Evolutionary conservation across 2,113 vertebrate species (phyloP).

Genomic region (Mandrillus leucophaeus): DNA sequence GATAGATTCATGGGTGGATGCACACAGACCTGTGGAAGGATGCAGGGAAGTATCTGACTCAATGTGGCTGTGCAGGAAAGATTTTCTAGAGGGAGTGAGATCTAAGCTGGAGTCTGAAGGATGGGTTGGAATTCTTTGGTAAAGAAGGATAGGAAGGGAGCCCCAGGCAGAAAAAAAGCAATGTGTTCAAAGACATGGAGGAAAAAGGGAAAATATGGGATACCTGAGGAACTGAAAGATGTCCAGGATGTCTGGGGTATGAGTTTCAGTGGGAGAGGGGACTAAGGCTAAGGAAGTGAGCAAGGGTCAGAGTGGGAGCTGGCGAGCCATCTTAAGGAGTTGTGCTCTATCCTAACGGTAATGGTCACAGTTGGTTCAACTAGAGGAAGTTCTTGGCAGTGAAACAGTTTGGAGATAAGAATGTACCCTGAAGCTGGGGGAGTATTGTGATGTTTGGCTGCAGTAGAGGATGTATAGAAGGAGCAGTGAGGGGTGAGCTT

Average conservation of each 20-base stretch:
- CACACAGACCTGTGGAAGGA: not conserved
- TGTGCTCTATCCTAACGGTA: not conserved
- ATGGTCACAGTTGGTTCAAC: not conserved
- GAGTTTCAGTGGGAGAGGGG: not conserved
- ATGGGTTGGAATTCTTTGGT: not conserved
- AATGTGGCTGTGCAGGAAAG: not conserved
- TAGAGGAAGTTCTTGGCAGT: not conserved
- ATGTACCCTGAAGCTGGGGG: not conserved
- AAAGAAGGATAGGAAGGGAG: not conserved
- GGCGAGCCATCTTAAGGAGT: rapidly evolving
- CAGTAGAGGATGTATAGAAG: not conserved
- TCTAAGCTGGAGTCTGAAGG: not conserved
- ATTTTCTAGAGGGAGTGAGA: not conserved
- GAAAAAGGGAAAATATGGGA: not conserved
- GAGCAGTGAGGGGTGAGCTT: not conserved
- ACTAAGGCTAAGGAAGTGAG: too few species aligned
- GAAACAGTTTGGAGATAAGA: not conserved
- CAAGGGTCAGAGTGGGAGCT: not conserved
- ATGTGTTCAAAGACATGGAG: not conserved
- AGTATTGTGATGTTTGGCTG: not conserved
- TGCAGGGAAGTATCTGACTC: not conserved
- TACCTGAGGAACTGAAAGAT: not conserved
- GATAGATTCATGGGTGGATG: not conserved
- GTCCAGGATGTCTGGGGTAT: not conserved
- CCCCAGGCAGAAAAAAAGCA: not conserved